Evolutionary conservation across 1,140 invertebrate genomes (phyloP).

Genomic region (Microplitis demolitor): DNA sequence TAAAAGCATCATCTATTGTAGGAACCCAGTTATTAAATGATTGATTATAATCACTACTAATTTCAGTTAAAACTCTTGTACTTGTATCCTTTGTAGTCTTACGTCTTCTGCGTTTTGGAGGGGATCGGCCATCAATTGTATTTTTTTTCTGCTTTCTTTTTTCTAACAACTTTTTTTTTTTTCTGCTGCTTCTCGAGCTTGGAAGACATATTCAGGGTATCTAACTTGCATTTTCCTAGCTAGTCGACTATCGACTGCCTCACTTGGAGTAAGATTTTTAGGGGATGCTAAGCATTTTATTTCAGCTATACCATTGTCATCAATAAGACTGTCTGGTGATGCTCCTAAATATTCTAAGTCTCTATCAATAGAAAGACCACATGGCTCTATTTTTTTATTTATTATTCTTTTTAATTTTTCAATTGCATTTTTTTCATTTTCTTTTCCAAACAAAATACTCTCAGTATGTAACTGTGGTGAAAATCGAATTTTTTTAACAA

Average conservation of each 20-base stretch:
- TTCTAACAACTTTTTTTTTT: too few relatives aligned
- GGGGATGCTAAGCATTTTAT: slow-evolving; percentile 47
- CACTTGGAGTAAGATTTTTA: slow-evolving; percentile 24
- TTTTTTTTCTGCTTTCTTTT: too few relatives aligned
- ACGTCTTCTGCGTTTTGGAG: too few relatives aligned
- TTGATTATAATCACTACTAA: too few relatives aligned
- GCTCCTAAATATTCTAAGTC: slow-evolving; percentile 45
- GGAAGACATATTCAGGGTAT: too few relatives aligned
- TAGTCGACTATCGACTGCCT: slow-evolving; percentile 12
- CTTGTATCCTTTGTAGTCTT: too few relatives aligned
- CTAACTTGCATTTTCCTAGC: too few relatives aligned
- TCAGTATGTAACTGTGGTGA: slow-evolving; percentile 26
- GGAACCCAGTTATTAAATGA: too few relatives aligned
- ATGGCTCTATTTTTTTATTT: slow-evolving; percentile 34
- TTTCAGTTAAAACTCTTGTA: too few relatives aligned
- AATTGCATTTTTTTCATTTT: slow-evolving; percentile 44
- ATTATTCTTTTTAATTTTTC: slow-evolving; percentile 31
- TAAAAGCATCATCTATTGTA: too few relatives aligned
- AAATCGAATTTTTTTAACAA: slow-evolving; percentile 39
- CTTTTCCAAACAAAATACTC: slow-evolving; percentile 37
- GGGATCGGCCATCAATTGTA: too few relatives aligned
- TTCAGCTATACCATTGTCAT: slow-evolving; percentile 44
- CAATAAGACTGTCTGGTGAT: slow-evolving; percentile 53
- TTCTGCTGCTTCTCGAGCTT: too few relatives aligned
- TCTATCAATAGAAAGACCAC: slow-evolving; percentile 51